Percentiles rank a stretch among this genome's conserved stretches.
phyloP scores from a whole-genome alignment of 2,797 vertebrate genomes.

The Hippopotamyrus pictus region DNA sequence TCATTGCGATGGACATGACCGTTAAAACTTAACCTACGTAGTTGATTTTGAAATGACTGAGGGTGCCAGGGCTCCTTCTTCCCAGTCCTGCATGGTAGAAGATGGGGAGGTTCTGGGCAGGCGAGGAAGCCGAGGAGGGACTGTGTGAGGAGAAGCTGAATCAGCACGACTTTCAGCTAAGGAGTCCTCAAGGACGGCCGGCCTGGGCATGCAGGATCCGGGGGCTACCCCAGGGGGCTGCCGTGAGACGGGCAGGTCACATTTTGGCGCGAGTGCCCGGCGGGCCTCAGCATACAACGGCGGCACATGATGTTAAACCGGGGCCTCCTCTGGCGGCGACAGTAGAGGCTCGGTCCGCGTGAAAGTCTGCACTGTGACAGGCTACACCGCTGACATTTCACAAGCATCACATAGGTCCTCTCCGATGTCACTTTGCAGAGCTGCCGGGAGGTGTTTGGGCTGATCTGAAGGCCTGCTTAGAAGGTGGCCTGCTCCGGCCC shows the following conservation, averaged over 20 bases:
- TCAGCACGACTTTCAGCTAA: constrained; percentile 61
- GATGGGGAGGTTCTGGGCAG: constrained; percentile 65
- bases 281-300: not conserved
- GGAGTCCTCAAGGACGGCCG: constrained; percentile 55
- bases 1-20: not conserved
- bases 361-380: not conserved
- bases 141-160: constrained; percentile 55
- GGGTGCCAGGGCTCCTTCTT: constrained; percentile 50
- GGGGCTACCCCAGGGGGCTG: not conserved
- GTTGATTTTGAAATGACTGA: constrained; percentile 58
- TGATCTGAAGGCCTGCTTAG: not conserved
- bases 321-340: not conserved
- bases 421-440: not conserved
- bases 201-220: not conserved
- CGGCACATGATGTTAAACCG: not conserved
- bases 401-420: not conserved
- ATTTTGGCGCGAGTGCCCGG: not conserved
- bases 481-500: not conserved
- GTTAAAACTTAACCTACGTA: not conserved
- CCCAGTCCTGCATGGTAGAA: constrained; percentile 51
- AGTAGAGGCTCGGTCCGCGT: not conserved
- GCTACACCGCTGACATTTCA: not conserved
- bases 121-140: constrained; percentile 56
- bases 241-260: not conserved
- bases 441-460: not conserved